phyloP scores from a whole-genome alignment of 2,113 vertebrate species.

The Sebastes fasciatus region DNA sequence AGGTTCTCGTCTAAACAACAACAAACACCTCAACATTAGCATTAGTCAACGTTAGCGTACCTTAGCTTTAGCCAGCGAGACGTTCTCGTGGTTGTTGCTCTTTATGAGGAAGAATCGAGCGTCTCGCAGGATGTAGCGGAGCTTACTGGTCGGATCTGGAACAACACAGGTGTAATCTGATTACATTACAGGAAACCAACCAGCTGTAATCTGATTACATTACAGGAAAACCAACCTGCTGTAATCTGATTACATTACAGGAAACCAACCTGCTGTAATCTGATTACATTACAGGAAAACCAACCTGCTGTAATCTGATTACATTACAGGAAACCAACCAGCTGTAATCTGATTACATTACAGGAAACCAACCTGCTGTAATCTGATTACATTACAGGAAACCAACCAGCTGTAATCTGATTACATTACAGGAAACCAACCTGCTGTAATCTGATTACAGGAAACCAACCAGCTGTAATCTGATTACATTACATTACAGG shows the following conservation, averaged over 20 bases:
- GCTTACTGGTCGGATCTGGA: slow-evolving; percentile 94
- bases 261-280: neutral
- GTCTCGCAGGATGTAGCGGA: slow-evolving; percentile 95
- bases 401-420: neutral
- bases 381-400: neutral
- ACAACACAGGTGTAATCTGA: slow-evolving; percentile 29
- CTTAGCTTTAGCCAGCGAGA: slow-evolving; percentile 98
- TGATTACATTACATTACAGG: neutral
- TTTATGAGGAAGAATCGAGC: slow-evolving; percentile 98
- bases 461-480: neutral
- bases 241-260: neutral
- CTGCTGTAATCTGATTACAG: neutral
- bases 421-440: neutral
- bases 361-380: too few relatives aligned
- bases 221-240: neutral
- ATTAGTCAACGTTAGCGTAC: slow-evolving; percentile 70
- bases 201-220: neutral
- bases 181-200: neutral
- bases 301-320: too few relatives aligned
- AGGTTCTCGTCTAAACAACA: neutral
- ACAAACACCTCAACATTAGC: too few relatives aligned
- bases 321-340: neutral
- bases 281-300: neutral
- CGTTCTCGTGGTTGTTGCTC: slow-evolving; percentile 99
- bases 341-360: neutral